Percentiles rank a stretch among this genome's conserved stretches.
Evolutionary conservation across 1,140 invertebrate species (phyloP).

Genomic region (Octopus bimaculoides): DNA sequence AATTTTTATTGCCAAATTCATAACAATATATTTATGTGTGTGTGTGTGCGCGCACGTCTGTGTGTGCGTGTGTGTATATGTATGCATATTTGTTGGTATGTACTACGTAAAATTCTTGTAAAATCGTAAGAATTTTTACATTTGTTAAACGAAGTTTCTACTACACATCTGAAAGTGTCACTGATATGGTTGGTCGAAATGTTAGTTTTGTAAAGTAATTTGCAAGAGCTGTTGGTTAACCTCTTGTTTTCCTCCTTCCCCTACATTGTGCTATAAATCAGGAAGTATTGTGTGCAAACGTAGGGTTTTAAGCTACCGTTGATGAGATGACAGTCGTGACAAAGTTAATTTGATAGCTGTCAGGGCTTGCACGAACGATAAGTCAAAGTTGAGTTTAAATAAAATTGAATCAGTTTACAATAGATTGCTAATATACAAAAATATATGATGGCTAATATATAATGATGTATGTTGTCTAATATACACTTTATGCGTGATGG

Average conservation of each 20-base stretch:
- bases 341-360: constrained; percentile 7
- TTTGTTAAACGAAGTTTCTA: background rate
- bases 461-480: no score
- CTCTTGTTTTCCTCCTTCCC: background rate
- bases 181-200: constrained; percentile 1
- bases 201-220: constrained; percentile 2
- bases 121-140: background rate
- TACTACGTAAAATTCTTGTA: no score
- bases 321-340: constrained; percentile 1
- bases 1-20: no score
- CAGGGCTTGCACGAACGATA: background rate
- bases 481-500: no score
- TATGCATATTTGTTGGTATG: no score
- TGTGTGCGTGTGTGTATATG: no score
- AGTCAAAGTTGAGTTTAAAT: background rate
- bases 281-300: background rate
- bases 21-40: no score
- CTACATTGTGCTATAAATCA: background rate
- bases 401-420: constrained; percentile 2
- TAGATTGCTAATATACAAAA: background rate
- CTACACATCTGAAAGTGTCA: background rate
- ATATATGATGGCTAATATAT: background rate
- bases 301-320: background rate
- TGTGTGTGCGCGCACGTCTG: no score
- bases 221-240: constrained; percentile 1